A percentile compares a stretch with the other conserved stretches of the same genome.
Conservation (phyloP, 2,113 vertebrate species). For the Tragelaphus imberbis region DNA sequence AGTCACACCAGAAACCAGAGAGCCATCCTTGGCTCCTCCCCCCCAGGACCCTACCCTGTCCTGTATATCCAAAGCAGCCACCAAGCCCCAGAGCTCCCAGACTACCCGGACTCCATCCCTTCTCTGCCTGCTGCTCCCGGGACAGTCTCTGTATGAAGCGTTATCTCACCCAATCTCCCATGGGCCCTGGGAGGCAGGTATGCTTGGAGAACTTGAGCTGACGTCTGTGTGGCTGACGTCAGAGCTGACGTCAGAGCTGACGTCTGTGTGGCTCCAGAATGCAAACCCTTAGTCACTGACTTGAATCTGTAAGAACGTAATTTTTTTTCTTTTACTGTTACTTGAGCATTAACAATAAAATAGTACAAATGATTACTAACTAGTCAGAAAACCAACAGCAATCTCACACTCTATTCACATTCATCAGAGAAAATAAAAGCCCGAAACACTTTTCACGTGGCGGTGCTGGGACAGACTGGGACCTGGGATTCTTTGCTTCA, state of each 20-base stretch:
- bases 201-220: neutral
- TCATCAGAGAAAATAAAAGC: neutral
- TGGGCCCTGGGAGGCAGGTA: neutral
- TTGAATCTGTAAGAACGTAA: neutral
- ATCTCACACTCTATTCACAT: neutral
- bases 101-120: neutral
- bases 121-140: neutral
- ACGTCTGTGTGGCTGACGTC: too few species aligned
- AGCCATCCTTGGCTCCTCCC: neutral
- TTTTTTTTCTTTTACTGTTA: neutral
- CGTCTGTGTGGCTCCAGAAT: neutral
- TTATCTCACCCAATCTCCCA: neutral
- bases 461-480: neutral
- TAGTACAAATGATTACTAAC: neutral
- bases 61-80: neutral
- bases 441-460: fast-evolving
- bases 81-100: neutral
- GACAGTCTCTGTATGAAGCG: neutral
- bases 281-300: neutral
- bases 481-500: neutral
- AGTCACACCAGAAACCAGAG: neutral
- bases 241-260: too few species aligned
- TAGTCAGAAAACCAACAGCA: neutral
- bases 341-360: neutral
- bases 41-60: neutral